These are phyloP conservation scores for Clarias gariepinus DNA, from an alignment of 2,113 vertebrate species.

Conservation along the genomic window DNA sequence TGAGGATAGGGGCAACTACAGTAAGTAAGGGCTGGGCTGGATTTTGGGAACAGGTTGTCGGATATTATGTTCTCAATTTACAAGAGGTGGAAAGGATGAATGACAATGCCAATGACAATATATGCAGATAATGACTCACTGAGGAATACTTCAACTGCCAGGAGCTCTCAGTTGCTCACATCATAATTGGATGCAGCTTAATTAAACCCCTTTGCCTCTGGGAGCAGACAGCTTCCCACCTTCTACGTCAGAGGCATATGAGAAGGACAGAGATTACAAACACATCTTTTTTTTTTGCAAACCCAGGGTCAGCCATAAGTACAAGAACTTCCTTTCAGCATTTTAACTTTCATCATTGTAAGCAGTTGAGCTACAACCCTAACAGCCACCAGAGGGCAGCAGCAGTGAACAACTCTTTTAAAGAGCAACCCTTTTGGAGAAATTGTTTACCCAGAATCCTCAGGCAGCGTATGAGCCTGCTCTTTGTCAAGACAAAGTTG, in stretches of 20 bases:
- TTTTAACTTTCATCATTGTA: not conserved
- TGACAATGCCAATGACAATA: not conserved
- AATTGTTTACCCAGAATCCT: not conserved
- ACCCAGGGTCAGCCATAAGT: not conserved
- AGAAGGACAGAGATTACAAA: not conserved
- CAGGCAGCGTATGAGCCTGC: not conserved
- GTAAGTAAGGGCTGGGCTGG: not conserved
- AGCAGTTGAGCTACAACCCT: not conserved
- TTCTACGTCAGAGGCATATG: not conserved
- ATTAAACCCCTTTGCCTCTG: not conserved
- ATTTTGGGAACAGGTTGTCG: not conserved
- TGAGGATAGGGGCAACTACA: not conserved
- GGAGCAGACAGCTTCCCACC: not conserved
- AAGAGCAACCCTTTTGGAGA: not conserved
- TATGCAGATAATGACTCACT: not conserved
- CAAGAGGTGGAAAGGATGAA: not conserved
- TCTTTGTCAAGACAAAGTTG: no score
- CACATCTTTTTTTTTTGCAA: not conserved
- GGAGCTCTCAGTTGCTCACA: not conserved
- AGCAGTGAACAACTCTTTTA: no score
- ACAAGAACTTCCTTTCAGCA: not conserved
- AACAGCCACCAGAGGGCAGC: not conserved
- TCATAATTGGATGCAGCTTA: not conserved
- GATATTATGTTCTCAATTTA: not conserved
- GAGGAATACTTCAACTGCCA: not conserved